phyloP scores from a whole-genome alignment of 2,113 vertebrate genomes.

The human region GRCh38 chr16:34360501-34361000 shows the following conservation, averaged over 20 bases:
- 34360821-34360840: not conserved
- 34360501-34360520: constrained; percentile 89
- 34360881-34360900: not conserved
- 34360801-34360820: not conserved
- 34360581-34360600: constrained; percentile 91
- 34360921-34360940: not conserved
- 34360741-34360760: not conserved
- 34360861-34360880: not conserved
- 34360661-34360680: not conserved
- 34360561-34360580: constrained; percentile 91
- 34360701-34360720: not conserved
- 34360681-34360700: not conserved
- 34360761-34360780: not conserved
- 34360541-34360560: constrained; percentile 91
- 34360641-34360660: constrained; percentile 1
- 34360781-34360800: not conserved
- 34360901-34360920: no score
- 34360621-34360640: constrained; percentile 55
- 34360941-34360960: not conserved
- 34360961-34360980: not conserved
- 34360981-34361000: not conserved
- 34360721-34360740: not conserved
- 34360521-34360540: constrained; percentile 89
- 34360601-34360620: constrained; percentile 70
- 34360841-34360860: not conserved